phyloP scores from a whole-genome alignment of 2,888 invertebrate genomes.

The Pseudococcus viburni region DNA sequence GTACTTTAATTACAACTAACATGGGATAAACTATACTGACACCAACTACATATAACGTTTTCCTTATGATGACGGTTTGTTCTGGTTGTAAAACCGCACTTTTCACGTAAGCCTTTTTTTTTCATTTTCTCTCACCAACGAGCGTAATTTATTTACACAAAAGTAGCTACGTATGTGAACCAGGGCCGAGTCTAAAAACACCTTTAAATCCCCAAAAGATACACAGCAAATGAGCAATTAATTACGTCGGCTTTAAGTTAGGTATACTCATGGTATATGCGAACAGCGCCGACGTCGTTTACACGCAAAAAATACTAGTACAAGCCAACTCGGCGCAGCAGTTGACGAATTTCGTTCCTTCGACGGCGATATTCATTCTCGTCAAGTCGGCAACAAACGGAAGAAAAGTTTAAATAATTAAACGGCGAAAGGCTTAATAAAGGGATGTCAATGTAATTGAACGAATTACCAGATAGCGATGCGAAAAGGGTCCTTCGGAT shows the following conservation, averaged over 20 bases:
- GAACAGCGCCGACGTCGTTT: neutral
- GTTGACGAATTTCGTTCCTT: conserved; percentile 7
- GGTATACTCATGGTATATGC: neutral
- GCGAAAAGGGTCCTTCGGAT: neutral
- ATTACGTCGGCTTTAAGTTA: conserved; percentile 24
- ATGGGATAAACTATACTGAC: neutral
- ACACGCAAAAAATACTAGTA: neutral
- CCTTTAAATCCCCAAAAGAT: conserved; percentile 39
- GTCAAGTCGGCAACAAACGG: neutral
- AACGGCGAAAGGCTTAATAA: neutral
- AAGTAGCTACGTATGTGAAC: neutral
- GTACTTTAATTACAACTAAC: no score
- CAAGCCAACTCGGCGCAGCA: neutral
- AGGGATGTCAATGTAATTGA: conserved; percentile 15
- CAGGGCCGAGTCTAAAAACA: neutral
- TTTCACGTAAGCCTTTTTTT: neutral
- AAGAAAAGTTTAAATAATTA: conserved; percentile 44
- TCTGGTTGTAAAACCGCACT: neutral
- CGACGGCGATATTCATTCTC: neutral
- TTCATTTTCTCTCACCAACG: neutral
- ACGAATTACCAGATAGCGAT: neutral
- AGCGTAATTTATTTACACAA: conserved; percentile 39
- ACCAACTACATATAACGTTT: neutral
- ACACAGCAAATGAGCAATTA: conserved; percentile 47
- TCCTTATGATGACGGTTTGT: neutral